A percentile compares a stretch with the other conserved stretches of the same genome.
These are phyloP conservation scores for Raja brachyura DNA, from an alignment of 2,113 vertebrate genomes.

Conservation along the genomic window DNA sequence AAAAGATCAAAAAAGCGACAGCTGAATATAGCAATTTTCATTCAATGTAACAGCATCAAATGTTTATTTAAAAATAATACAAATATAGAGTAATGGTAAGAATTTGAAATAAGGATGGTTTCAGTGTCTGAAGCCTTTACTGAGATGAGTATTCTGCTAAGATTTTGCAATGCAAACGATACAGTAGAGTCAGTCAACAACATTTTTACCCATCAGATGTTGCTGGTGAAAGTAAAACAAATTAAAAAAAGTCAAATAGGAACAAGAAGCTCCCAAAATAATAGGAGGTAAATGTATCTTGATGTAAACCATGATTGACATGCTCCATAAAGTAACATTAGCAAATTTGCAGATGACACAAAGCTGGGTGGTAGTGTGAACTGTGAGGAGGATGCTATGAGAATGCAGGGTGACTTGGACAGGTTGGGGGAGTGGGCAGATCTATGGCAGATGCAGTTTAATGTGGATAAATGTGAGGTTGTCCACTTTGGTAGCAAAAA, in stretches of 20 bases:
- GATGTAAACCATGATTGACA: not conserved
- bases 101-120: not conserved
- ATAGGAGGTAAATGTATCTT: not conserved
- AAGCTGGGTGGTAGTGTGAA: no score
- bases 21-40: not conserved
- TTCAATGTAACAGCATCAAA: not conserved
- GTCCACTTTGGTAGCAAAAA: no score
- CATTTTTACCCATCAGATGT: not conserved
- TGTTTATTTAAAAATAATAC: not conserved
- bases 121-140: not conserved
- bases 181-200: not conserved
- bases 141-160: not conserved
- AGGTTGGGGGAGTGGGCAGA: no score
- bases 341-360: no score
- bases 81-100: not conserved
- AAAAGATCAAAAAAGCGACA: slow-evolving; percentile 37
- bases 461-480: no score
- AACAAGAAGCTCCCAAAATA: not conserved
- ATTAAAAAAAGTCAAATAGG: not conserved
- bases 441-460: no score
- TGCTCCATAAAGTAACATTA: not conserved
- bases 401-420: no score
- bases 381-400: no score
- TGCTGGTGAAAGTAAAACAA: not conserved
- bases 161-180: not conserved